Base-by-base conservation (phyloP, 2,888 invertebrate genomes). In the Epinotia bilunana region DNA sequence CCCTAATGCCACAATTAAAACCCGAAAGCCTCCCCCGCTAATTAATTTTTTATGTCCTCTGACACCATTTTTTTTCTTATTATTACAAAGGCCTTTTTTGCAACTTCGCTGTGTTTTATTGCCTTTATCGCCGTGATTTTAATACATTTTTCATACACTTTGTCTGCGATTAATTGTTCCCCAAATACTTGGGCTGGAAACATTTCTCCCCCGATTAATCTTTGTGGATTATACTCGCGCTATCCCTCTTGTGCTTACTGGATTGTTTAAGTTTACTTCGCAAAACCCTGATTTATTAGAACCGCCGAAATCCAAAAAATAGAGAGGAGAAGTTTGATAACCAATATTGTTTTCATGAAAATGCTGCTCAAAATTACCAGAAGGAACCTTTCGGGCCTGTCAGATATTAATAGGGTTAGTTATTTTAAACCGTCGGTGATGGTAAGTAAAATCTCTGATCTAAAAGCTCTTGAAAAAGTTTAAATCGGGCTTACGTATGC, bases 1-100 rank as follows among this genome's bases (percentile, higher is more conserved):
- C 74, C 71, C 78, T 77, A 80, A 80, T 76, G 67, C 76, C 72
- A 78, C 80, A 79, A 81, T 81, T 80, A 81, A 79, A 76, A 75
- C 71, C 77, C 76, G 58, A 65, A 73, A 72, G 77, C 79, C 77
- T 75, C 78, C 72, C 72, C 72, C 76, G 76, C 76, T 83, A 83
- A 85, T 83, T 82, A 82, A 85, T 83, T 85, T 86, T 87, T 84
- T 84, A 84, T 83, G 79, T 78, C 77, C 75, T 79, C 73, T 74
- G 80, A 79, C 81, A 76, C 80, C 83, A 81, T 84, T 86, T 83
- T 82, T 84, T 82, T 81, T 82, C 78, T 81, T 80, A 83, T 83
- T 85, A 84, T 82, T 78, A 76, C 77, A 73, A 53, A 71, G 72
- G 78, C 69, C 75, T 69, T 63, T 76, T 64, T 69, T 46, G 49